phyloP scores from a whole-genome alignment of 2,888 invertebrate genomes.

The Acrobasis suavella region DNA sequence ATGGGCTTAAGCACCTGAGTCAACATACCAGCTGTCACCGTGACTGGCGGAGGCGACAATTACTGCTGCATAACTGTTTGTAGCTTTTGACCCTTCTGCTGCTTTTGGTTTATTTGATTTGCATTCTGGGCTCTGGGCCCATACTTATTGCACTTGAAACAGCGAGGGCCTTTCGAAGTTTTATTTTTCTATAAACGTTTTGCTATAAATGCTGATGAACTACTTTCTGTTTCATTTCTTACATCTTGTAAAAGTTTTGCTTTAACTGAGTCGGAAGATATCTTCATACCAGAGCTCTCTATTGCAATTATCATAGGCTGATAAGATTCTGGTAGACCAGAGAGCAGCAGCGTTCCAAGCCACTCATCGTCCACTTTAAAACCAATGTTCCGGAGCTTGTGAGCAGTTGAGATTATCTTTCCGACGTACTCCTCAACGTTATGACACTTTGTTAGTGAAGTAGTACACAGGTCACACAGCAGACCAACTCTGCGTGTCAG shows the following conservation, averaged over 20 bases:
- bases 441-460: neutral
- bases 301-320: slow-evolving; percentile 31
- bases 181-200: too few species aligned
- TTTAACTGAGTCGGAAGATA: neutral
- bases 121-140: neutral
- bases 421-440: neutral
- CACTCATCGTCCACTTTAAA: slow-evolving; percentile 1
- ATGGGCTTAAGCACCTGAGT: slow-evolving; percentile 1
- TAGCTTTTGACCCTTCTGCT: neutral
- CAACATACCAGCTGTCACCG: neutral
- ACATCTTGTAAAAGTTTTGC: slow-evolving; percentile 1
- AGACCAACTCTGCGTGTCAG: slow-evolving; percentile 1
- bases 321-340: slow-evolving; percentile 30
- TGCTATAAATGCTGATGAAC: too few species aligned
- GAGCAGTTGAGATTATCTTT: slow-evolving; percentile 3
- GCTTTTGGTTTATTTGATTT: too few species aligned
- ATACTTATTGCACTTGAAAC: slow-evolving; percentile 4
- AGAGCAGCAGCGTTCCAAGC: slow-evolving; percentile 23
- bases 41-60: neutral
- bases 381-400: neutral
- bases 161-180: slow-evolving; percentile 1
- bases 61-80: slow-evolving; percentile 3
- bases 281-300: slow-evolving; percentile 27
- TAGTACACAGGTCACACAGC: neutral
- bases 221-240: too few species aligned